phyloP scores from a whole-genome alignment of 2,888 invertebrate species.

The Boloria selene region DNA sequence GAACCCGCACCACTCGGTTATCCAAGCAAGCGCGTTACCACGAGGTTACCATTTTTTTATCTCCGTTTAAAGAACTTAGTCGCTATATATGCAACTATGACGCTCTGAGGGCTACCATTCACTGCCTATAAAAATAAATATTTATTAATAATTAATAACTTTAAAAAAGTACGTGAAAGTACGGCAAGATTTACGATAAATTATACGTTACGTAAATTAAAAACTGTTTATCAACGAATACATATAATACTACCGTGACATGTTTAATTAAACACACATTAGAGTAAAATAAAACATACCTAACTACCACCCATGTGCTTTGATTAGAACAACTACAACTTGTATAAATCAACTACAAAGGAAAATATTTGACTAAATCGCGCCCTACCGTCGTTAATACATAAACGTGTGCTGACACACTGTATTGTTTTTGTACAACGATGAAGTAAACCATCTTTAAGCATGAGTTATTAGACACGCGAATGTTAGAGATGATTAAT shows the following conservation, averaged over 20 bases:
- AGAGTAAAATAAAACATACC: constrained; percentile 3
- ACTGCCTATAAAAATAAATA: too few species aligned
- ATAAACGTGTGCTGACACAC: constrained; percentile 46
- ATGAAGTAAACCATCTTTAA: constrained; percentile 43
- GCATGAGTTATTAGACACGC: constrained; percentile 62
- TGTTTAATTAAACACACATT: constrained; percentile 11
- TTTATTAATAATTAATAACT: too few species aligned
- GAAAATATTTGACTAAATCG: constrained; percentile 42
- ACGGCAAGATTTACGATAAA: too few species aligned
- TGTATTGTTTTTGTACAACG: constrained; percentile 44
- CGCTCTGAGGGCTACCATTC: too few species aligned
- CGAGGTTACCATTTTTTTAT: too few species aligned
- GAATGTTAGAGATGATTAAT: constrained; percentile 62
- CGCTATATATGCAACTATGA: too few species aligned
- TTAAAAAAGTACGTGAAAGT: too few species aligned
- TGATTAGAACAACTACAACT: constrained; percentile 32
- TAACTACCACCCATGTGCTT: constrained; percentile 18
- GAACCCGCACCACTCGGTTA: too few species aligned
- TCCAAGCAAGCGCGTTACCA: too few species aligned
- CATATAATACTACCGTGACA: background rate
- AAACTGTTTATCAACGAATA: background rate
- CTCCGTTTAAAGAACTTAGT: too few species aligned
- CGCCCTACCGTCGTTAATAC: constrained; percentile 34
- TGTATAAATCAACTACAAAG: constrained; percentile 43
- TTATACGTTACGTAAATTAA: too few species aligned